Conservation (phyloP, 2,888 invertebrate species). For the Malthinus seriepunctatus region DNA sequence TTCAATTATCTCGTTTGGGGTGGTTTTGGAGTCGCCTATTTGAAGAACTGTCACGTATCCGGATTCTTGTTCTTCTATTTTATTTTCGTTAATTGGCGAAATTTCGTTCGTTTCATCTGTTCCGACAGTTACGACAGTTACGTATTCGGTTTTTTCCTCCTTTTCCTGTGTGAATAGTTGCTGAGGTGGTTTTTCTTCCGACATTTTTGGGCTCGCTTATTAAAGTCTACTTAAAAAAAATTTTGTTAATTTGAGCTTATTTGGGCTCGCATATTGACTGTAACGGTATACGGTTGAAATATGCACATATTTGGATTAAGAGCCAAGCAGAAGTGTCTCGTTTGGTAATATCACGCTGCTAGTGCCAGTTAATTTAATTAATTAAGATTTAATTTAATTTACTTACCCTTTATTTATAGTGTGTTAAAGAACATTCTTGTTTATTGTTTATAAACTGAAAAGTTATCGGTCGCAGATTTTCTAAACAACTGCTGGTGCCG, state of each 20-base stretch:
- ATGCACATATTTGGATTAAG: conserved; percentile 10
- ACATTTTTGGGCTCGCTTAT: not conserved
- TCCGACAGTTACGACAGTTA: conserved; percentile 52
- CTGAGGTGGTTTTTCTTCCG: not conserved
- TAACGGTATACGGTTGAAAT: conserved; percentile 33
- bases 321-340: conserved; percentile 18
- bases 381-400: not conserved
- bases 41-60: conserved; percentile 65
- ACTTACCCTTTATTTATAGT: conserved; percentile 42
- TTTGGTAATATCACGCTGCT: conserved; percentile 19
- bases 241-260: conserved; percentile 23
- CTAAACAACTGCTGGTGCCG: conserved; percentile 52
- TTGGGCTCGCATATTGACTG: conserved; percentile 29
- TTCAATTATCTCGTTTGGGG: conserved; percentile 61
- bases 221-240: no score
- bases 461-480: conserved; percentile 47
- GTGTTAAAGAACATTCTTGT: conserved; percentile 35
- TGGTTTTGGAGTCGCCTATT: conserved; percentile 56
- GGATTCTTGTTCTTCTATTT: conserved; percentile 42
- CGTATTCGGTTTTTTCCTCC: not conserved
- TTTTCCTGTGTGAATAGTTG: not conserved
- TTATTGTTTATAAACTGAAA: conserved; percentile 32
- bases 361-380: conserved; percentile 1
- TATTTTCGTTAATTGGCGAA: conserved; percentile 27
- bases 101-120: conserved; percentile 41